Evolutionary conservation across 1,140 invertebrate genomes (phyloP), one percentile per base, ranked within the genome.

Genomic region (Drosophila albomicans): DNA sequence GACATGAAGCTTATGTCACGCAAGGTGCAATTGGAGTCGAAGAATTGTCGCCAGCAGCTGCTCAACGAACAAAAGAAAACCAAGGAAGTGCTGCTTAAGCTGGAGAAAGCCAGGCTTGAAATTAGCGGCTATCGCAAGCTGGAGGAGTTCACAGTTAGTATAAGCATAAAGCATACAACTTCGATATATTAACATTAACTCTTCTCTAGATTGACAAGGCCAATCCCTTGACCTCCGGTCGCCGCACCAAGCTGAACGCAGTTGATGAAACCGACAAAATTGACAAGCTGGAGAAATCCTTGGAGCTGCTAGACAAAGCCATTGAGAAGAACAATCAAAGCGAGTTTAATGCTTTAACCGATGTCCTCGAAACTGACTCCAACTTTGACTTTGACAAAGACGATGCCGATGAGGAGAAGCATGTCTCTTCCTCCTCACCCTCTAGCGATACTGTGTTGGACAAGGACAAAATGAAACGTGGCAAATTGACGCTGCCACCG

Each of bases 21-120:
- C 54, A 95, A 95, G 77, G 88, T 96, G 8, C 93, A 94, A 30
- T 84, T 97, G 43, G 96, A 96, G 92, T 94, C 93, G 10, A 97
- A 96, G 92, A 96, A 95, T 75, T 94, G 94, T 61, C 95, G 95
- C 67, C 95, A 96, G 74, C 95, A 96, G 84, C 87, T 96, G 13
- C 94, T 95, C 28, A 77, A 91, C 0, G 96, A 97, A 92, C 94
- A 95, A 35, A 93, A 93, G 32, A 96, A 96, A 72, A 94, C 95
- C 56, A 96, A 95, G 76, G 95, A 96, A 78, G 94, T 95, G 4
- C 94, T 96, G 79, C 94, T 94, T 64, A 94, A 96, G 59, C 93
- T 97, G 41, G 94, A 95, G 30, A 93, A 95, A 32, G 94, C 95
- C 8, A 93, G 95, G 45, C 66, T 91, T 0, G 91, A 92, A 56